Percentiles rank a stretch among this genome's conserved stretches.
Conservation (phyloP, 2,113 vertebrate genomes). For the Neopipo cinnamomea region DNA sequence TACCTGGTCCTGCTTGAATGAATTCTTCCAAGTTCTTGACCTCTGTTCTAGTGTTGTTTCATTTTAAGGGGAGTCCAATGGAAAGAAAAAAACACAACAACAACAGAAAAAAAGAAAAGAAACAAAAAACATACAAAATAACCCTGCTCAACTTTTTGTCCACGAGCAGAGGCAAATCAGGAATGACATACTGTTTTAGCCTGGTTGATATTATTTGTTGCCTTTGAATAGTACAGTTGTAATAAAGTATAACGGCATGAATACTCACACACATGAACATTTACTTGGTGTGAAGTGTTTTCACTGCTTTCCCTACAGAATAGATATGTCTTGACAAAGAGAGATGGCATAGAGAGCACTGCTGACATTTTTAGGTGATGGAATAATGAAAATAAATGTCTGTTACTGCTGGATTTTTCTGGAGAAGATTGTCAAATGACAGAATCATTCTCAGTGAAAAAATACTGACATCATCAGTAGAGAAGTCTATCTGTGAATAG, state of each 20-base stretch:
- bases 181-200: background rate
- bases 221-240: background rate
- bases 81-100: background rate
- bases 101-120: background rate
- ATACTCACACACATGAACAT: background rate
- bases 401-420: background rate
- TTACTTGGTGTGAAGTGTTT: conserved; percentile 46
- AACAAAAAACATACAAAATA: too few species aligned
- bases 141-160: background rate
- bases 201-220: background rate
- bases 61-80: conserved; percentile 69
- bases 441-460: background rate
- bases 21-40: conserved; percentile 72
- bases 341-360: background rate
- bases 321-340: background rate
- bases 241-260: conserved; percentile 1
- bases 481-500: background rate
- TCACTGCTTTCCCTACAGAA: conserved; percentile 6
- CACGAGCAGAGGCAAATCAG: conserved; percentile 42
- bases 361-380: conserved; percentile 46
- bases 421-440: conserved; percentile 6
- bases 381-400: conserved; percentile 28
- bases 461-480: background rate
- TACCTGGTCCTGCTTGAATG: conserved; percentile 67
- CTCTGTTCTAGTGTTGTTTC: conserved; percentile 71